Evolutionary conservation across 2,888 invertebrate genomes (phyloP).

Genomic region (Leucoptera coffeella): DNA sequence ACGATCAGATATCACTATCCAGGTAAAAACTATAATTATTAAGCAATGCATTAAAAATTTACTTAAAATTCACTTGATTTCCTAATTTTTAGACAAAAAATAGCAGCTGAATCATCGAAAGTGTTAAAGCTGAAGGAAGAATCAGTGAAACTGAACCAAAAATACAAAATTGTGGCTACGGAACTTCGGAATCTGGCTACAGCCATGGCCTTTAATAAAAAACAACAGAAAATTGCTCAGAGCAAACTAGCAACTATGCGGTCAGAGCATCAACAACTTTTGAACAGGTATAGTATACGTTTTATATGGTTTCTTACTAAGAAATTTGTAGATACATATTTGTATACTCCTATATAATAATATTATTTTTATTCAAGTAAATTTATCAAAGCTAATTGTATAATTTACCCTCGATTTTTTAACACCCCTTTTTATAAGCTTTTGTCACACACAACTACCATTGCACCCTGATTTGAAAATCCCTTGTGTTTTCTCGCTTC

Average conservation of each 20-base stretch:
- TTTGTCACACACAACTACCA: background rate
- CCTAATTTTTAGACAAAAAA: conserved; percentile 23
- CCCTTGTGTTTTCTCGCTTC: conserved; percentile 4
- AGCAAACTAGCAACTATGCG: conserved; percentile 26
- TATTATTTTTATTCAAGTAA: too few relatives aligned
- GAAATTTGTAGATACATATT: background rate
- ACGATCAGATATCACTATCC: conserved; percentile 30
- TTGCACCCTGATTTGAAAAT: too few relatives aligned
- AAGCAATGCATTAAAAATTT: conserved; percentile 1
- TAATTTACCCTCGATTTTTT: too few relatives aligned
- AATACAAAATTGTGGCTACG: conserved; percentile 34
- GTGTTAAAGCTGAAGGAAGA: conserved; percentile 37
- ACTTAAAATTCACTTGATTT: background rate
- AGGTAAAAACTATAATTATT: too few relatives aligned
- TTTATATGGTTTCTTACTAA: background rate
- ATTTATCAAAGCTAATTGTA: too few relatives aligned
- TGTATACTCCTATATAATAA: too few relatives aligned
- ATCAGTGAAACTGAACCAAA: conserved; percentile 26
- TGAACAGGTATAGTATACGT: conserved; percentile 38
- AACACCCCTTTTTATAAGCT: background rate
- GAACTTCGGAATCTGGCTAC: conserved; percentile 34
- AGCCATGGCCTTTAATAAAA: conserved; percentile 35
- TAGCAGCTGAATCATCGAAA: conserved; percentile 36
- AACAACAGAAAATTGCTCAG: conserved; percentile 27
- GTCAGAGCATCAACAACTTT: conserved; percentile 29